Base-by-base conservation (phyloP, 2,113 vertebrate species). In the Paraplagusia blochii region DNA sequence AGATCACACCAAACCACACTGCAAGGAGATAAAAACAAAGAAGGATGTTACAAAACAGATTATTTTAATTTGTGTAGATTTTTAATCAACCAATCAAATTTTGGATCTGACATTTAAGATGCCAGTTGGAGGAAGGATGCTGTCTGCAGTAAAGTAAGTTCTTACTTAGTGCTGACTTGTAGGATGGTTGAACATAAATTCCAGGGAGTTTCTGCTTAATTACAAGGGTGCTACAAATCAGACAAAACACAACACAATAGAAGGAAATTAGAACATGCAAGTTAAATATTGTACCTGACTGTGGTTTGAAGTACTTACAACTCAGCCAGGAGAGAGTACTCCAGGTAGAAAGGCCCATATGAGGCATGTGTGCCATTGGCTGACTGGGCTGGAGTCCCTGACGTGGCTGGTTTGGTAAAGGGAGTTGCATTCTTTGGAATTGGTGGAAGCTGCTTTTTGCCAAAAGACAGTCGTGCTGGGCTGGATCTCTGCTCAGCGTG, bases 1-100 rank as follows among this genome's bases (percentile, higher is more conserved):
- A 99, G 84, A 99, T 98, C 45, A 99, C 97, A n/a, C 97, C 97
- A 85, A 99, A 99, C 97, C 97, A 99, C 95, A 97, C 97, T 99
- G 77, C 5, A 66, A 1, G 7, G 19, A 72, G 11, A 53, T 0
- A 8, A 4, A 72, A 11, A 53, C 1, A 7, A 2, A 5, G 4
- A 11, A 12, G 38, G 9, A 40, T 12, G 2, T 4, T n/a, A n/a
- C n/a, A n/a, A n/a, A n/a, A 29, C 22, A 29, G 22, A 29, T 4
- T 2, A 6, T 29, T 29, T 4, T 29, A 29, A 29, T 4, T 29
- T 29, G 22, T 6, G 6, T 29, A 29, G 22, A 29, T 4, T 29
- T 4, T 6, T 29, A 29, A 2, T 29, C 22, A 29, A 29, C 22
- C 22, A 4, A 29, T 4, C n/a, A 29, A 6, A 6, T 29, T 29